Percentiles rank a stretch among this genome's conserved stretches.
Evolutionary conservation across 1,140 invertebrate species (phyloP).

Genomic region (Zelostemma sp.): DNA sequence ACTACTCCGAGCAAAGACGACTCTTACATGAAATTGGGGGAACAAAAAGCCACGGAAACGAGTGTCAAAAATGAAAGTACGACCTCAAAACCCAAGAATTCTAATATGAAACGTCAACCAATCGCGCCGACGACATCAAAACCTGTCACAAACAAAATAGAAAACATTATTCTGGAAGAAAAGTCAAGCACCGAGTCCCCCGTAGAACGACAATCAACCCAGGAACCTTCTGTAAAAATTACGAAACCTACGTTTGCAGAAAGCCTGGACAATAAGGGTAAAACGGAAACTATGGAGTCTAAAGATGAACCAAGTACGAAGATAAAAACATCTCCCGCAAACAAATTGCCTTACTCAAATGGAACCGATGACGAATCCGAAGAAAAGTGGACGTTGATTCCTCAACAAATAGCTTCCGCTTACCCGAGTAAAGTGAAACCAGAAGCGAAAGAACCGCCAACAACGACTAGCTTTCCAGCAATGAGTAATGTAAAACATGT

Average conservation of each 20-base stretch:
- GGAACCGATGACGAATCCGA: constrained; percentile 6
- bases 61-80: constrained; percentile 13
- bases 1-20: constrained; percentile 39
- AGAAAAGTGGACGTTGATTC: constrained; percentile 60
- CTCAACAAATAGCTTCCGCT: constrained; percentile 45
- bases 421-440: constrained; percentile 24
- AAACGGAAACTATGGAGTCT: constrained; percentile 1
- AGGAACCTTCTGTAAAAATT: neutral
- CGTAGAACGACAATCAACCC: neutral
- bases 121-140: constrained; percentile 14
- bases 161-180: constrained; percentile 1
- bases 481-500: constrained; percentile 12
- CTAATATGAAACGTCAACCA: constrained; percentile 24
- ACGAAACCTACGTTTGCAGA: constrained; percentile 5
- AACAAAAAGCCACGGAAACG: constrained; percentile 31
- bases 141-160: constrained; percentile 20
- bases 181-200: constrained; percentile 11
- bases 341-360: neutral
- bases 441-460: constrained; percentile 52
- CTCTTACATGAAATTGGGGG: constrained; percentile 51
- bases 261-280: constrained; percentile 7
- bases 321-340: constrained; percentile 1
- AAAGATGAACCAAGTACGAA: constrained; percentile 13
- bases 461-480: constrained; percentile 28
- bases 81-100: constrained; percentile 17